Conservation (phyloP, 2,797 vertebrate genomes). For the Labeo calbasu region DNA sequence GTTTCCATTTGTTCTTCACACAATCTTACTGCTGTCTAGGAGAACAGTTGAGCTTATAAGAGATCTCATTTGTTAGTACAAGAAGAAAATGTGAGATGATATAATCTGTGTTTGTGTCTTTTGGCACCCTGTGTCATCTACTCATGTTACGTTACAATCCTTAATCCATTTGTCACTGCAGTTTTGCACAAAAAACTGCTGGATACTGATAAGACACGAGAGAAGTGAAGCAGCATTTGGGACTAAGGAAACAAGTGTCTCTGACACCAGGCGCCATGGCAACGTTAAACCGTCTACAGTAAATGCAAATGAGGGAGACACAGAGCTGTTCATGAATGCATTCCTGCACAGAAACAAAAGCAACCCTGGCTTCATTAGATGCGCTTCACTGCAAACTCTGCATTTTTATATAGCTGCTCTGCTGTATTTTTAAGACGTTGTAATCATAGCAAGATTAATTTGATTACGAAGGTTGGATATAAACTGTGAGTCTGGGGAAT, state of each 20-base stretch:
- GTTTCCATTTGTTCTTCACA: not conserved
- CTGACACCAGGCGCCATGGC: constrained; percentile 55
- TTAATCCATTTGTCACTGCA: not conserved
- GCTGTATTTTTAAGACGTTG: not conserved
- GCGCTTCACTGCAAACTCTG: not conserved
- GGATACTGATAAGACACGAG: constrained; percentile 6
- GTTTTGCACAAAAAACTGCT: not conserved
- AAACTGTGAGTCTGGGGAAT: constrained; percentile 22
- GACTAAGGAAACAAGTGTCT: constrained; percentile 25
- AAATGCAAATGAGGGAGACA: constrained; percentile 49
- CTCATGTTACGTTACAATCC: not conserved
- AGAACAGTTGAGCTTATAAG: not conserved
- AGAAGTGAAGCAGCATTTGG: constrained; percentile 16
- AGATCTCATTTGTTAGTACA: not conserved
- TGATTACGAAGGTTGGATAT: constrained; percentile 12
- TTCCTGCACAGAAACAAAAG: constrained; percentile 26
- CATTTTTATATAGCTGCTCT: not conserved
- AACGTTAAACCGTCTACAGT: constrained; percentile 60
- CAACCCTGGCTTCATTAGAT: constrained; percentile 1
- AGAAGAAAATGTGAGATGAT: not conserved
- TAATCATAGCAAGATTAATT: constrained; percentile 1
- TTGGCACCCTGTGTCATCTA: not conserved
- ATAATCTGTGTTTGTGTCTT: not conserved
- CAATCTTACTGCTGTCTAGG: not conserved
- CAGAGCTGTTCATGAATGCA: constrained; percentile 21